Evolutionary conservation across 2,888 invertebrate species (phyloP).

Genomic region (Leptopilina syphax): DNA sequence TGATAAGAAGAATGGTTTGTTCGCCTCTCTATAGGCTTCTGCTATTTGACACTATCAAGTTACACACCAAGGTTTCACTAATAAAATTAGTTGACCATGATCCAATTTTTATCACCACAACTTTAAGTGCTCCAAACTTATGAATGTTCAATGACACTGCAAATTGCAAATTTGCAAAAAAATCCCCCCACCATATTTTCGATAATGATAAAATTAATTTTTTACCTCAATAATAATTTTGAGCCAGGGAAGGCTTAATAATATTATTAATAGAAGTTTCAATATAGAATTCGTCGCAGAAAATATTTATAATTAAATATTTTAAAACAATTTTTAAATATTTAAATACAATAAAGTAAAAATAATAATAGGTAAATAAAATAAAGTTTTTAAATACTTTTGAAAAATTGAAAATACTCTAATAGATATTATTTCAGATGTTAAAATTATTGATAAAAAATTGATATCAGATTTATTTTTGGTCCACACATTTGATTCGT

Average conservation of each 20-base stretch:
- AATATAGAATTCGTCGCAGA: too few species aligned
- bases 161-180: background rate
- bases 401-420: too few species aligned
- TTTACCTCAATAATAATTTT: too few species aligned
- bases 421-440: background rate
- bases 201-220: too few species aligned
- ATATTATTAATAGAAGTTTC: too few species aligned
- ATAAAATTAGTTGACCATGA: slow-evolving; percentile 34
- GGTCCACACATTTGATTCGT: too few species aligned
- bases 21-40: background rate
- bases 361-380: background rate
- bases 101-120: slow-evolving; percentile 24
- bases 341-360: background rate
- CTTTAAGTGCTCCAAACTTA: background rate
- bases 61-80: slow-evolving; percentile 27
- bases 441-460: background rate
- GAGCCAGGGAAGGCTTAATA: too few species aligned
- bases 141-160: background rate
- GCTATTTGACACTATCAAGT: slow-evolving; percentile 10
- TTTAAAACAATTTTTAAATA: too few species aligned
- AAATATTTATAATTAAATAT: too few species aligned
- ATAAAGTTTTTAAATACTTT: background rate
- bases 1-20: background rate
- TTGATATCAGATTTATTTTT: background rate
- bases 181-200: too few species aligned